Percentiles rank a stretch among this genome's conserved stretches.
These are phyloP conservation scores for Rapana venosa DNA, from an alignment of 2,888 invertebrate genomes.

Conservation along the genomic window DNA sequence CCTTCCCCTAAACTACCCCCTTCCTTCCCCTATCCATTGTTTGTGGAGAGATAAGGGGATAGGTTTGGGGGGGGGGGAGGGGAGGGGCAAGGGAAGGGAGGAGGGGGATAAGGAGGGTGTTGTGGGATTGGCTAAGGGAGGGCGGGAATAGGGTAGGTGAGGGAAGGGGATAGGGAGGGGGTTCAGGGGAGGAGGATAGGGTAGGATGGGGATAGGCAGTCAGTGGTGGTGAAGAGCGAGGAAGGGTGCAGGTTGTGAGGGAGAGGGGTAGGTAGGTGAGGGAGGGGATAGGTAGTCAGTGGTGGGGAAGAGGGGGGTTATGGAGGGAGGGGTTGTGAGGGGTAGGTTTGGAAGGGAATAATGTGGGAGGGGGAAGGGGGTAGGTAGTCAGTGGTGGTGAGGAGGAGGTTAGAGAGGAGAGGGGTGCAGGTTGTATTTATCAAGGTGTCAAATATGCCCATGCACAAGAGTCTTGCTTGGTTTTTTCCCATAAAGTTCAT, in stretches of 20 bases:
- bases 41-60: too few relatives aligned
- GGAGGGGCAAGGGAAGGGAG: accelerated
- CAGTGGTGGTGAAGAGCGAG: background rate
- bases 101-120: background rate
- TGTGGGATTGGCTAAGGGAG: background rate
- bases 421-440: background rate
- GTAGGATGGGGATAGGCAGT: background rate
- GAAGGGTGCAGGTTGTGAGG: background rate
- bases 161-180: background rate
- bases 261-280: background rate
- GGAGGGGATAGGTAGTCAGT: background rate
- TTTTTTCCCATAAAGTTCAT: too few relatives aligned
- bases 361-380: background rate
- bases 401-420: background rate
- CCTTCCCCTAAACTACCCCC: too few relatives aligned
- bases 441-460: too few relatives aligned
- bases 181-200: background rate
- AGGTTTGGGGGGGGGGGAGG: background rate
- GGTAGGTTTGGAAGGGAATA: background rate
- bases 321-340: background rate
- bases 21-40: too few relatives aligned
- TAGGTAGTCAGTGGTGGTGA: background rate
- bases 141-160: background rate
- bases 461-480: too few relatives aligned
- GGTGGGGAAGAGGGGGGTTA: background rate